Conservation (phyloP, 2,797 vertebrate genomes). For the Eulemur coronatus region DNA sequence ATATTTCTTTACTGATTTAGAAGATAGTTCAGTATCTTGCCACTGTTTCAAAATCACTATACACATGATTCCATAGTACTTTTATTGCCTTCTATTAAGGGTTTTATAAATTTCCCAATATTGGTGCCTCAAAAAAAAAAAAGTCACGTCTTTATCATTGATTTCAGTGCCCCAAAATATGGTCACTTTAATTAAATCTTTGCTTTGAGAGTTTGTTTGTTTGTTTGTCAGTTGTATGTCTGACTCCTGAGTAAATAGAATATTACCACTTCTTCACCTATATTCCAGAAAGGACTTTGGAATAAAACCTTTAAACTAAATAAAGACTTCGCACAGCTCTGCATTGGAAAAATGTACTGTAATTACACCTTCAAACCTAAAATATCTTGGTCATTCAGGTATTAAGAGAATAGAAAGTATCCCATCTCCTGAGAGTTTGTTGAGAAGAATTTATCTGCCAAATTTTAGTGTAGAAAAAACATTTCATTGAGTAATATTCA, state of each 20-base stretch:
- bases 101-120: slow-evolving; percentile 37
- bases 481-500: background rate
- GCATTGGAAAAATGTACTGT: background rate
- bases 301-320: slow-evolving; percentile 36
- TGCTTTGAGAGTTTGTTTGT: background rate
- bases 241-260: background rate
- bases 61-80: background rate
- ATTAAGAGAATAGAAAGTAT: slow-evolving; percentile 19
- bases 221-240: background rate
- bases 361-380: slow-evolving; percentile 4
- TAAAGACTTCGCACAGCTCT: background rate
- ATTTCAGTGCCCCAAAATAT: background rate
- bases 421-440: background rate
- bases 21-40: background rate
- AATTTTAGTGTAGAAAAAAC: background rate
- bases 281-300: slow-evolving; percentile 28
- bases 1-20: background rate
- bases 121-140: background rate
- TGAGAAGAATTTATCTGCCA: background rate
- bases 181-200: background rate
- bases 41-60: background rate
- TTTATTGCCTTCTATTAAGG: background rate
- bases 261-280: background rate
- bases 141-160: background rate
- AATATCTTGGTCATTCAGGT: background rate